A percentile compares a stretch with the other conserved stretches of the same genome.
These are phyloP conservation scores for Cercopithecus mona DNA, from an alignment of 2,113 vertebrate genomes.

Conservation along the genomic window DNA sequence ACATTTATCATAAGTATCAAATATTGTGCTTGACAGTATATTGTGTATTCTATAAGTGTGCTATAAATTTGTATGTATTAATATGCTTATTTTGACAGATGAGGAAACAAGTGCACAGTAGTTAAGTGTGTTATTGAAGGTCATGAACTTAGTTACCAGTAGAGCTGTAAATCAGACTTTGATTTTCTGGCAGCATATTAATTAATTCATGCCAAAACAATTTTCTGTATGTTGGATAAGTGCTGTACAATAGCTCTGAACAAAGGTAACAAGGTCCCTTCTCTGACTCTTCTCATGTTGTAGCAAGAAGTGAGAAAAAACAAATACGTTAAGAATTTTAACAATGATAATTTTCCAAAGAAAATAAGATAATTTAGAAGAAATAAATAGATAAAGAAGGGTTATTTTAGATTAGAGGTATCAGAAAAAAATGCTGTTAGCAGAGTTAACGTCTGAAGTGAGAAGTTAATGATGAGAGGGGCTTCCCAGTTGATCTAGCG, in stretches of 20 bases:
- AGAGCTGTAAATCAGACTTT: background rate
- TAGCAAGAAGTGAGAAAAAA: background rate
- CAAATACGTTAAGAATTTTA: background rate
- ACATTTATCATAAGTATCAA: background rate
- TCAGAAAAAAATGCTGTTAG: background rate
- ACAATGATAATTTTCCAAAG: background rate
- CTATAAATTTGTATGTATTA: background rate
- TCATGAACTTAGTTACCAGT: background rate
- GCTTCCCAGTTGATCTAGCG: background rate
- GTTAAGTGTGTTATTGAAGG: background rate
- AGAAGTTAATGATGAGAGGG: background rate
- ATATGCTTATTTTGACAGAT: background rate
- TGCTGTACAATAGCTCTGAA: background rate
- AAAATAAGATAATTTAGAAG: background rate
- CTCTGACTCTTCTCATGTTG: background rate
- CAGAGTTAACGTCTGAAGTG: background rate
- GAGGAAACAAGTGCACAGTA: background rate
- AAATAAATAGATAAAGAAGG: background rate
- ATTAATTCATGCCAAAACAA: background rate
- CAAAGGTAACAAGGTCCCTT: background rate
- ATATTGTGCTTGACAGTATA: background rate
- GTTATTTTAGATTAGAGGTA: background rate
- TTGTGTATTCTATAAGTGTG: background rate
- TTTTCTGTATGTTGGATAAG: background rate
- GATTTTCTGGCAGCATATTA: background rate